Conservation (phyloP, 2,888 invertebrate genomes). For the Drosophila eohydei region DNA sequence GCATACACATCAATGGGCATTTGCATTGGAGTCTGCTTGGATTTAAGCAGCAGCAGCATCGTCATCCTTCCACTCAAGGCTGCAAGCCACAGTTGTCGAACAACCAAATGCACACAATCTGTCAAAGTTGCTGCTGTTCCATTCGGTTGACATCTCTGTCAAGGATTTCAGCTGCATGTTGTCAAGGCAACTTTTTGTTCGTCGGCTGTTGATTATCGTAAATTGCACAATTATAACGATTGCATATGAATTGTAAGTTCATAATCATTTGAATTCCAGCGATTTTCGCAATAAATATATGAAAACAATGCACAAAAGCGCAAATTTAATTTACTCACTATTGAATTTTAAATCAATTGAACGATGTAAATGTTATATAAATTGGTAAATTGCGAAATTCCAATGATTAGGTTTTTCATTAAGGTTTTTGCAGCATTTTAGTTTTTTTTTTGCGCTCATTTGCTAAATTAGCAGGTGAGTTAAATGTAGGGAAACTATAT, state of each 20-base stretch:
- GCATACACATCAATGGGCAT: conserved; percentile 4
- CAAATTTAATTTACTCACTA: neutral
- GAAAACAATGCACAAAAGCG: neutral
- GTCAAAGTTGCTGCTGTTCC: neutral
- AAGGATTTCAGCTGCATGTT: conserved; percentile 1
- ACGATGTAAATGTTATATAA: neutral
- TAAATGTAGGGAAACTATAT: no score
- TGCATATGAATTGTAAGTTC: neutral
- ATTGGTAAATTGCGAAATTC: neutral
- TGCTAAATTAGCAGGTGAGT: no score
- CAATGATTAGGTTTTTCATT: neutral
- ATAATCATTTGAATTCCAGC: no score
- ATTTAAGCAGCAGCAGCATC: neutral
- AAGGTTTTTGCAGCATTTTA: no score
- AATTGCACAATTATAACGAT: neutral
- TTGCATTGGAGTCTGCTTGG: no score
- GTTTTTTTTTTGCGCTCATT: no score
- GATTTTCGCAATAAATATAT: neutral
- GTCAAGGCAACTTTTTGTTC: conserved; percentile 1
- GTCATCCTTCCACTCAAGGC: neutral
- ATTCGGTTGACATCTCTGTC: neutral
- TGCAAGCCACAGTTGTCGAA: neutral
- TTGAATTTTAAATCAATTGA: neutral
- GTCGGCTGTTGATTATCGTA: neutral
- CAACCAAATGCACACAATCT: conserved; percentile 7